Base-by-base conservation (phyloP, 2,113 vertebrate species). In the Catharus minimus region DNA sequence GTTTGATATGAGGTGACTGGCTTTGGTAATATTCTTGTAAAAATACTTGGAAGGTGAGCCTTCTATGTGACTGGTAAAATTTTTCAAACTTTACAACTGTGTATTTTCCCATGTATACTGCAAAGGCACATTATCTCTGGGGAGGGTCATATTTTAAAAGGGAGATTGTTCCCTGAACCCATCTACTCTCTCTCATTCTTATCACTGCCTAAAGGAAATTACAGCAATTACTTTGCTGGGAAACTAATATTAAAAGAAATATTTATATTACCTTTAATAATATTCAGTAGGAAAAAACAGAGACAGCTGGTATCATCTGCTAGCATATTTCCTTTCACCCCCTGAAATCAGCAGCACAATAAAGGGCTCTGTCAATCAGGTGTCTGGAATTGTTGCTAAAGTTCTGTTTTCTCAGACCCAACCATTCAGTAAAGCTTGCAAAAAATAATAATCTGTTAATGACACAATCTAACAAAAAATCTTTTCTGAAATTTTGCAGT, bases 201-300 rank as follows among this genome's bases (percentile, higher is more conserved):
- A 90, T 86, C 76, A 1, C 10, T 50, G 33, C 58, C 66, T 81
- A 57, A 78, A 88, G 90, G 86, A 95, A 94, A 95, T 91, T 72
- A 83, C 49, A 86, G 62, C 32, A 86, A 56, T 64, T 95, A 75
- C 32, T 93, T 94, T 72, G 10, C 32, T 81, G 44, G n/a, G 21
- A 88, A 94, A 72, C 13, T 60, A 90, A 88, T 91, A 91, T 88
- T 81, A 90, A 92, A 86, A 81, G 12, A 81, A 89, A 67, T 82
- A 74, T 90, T 83, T 86, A 67, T 80, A 30, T 56, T 82, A 82
- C 21, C 26, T 90, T 72, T 84, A 90, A 88, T 93, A 84, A 78
- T 61, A 50, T 62, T 86, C 27, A 62, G 30, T 43, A 74, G 21
- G 39, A 80, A 78, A 36, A 89, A 73, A 4, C 33, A 84, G 24